These are phyloP conservation scores for Invenusta paracnida DNA, from an alignment of 2,888 invertebrate species.

Conservation along the genomic window DNA sequence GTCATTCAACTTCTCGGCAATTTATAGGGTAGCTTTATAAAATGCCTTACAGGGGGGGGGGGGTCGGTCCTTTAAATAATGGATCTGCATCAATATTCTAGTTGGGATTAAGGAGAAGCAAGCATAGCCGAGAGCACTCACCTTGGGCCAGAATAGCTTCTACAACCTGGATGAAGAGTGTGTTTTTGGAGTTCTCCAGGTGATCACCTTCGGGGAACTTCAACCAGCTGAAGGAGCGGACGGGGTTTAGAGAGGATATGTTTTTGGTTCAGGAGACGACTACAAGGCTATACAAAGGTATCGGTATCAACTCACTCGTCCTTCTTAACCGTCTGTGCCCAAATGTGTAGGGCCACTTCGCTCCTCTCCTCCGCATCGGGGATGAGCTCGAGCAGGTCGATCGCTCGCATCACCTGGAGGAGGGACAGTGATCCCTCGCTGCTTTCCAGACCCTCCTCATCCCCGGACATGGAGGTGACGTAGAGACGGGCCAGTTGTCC, in stretches of 20 bases:
- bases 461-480: background rate
- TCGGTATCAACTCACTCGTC: background rate
- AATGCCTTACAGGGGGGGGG: too few relatives aligned
- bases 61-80: too few relatives aligned
- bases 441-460: background rate
- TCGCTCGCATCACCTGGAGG: background rate
- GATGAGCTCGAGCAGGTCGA: background rate
- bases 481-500: background rate
- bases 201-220: background rate
- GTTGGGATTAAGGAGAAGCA: too few relatives aligned
- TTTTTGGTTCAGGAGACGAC: too few relatives aligned
- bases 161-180: background rate
- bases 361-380: background rate
- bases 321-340: background rate
- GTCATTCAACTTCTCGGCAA: too few relatives aligned
- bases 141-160: background rate
- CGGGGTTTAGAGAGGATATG: too few relatives aligned
- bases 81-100: too few relatives aligned
- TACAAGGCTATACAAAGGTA: too few relatives aligned
- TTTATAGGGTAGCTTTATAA: too few relatives aligned
- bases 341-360: background rate
- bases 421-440: background rate
- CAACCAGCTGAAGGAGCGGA: background rate
- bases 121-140: background rate
- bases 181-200: background rate